Percentiles rank a stretch among this genome's conserved stretches.
Evolutionary conservation across 2,888 invertebrate genomes (phyloP).

Genomic region (Gasteruption jaculator): DNA sequence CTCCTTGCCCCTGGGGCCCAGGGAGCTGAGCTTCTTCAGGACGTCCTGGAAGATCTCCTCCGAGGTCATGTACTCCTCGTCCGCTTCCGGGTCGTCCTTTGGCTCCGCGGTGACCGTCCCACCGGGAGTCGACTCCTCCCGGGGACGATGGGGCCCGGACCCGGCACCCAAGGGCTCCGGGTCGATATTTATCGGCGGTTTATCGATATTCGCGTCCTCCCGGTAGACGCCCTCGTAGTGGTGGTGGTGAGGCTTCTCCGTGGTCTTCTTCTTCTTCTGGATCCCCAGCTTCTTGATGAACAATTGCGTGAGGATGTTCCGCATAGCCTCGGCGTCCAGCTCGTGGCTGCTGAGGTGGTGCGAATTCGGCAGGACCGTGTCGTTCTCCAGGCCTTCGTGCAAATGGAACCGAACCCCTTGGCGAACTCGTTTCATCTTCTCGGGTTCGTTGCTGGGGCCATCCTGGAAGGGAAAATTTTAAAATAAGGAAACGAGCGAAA

Average conservation of each 20-base stretch:
- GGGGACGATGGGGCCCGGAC: neutral
- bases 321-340: conserved; percentile 39
- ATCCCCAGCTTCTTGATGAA: conserved; percentile 36
- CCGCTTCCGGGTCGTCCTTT: neutral
- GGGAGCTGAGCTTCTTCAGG: conserved; percentile 55
- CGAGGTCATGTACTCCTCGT: conserved; percentile 32
- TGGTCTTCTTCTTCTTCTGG: conserved; percentile 33
- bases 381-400: conserved; percentile 39
- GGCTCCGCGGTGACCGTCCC: neutral
- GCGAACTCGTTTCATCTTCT: conserved; percentile 62
- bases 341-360: conserved; percentile 38
- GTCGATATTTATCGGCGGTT: conserved; percentile 25
- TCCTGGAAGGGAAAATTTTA: conserved; percentile 30
- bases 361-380: conserved; percentile 10
- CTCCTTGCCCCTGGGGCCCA: conserved; percentile 59
- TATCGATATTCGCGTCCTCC: conserved; percentile 38
- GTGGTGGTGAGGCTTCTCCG: conserved; percentile 33
- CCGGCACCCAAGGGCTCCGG: neutral
- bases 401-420: conserved; percentile 62
- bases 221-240: conserved; percentile 39
- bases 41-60: conserved; percentile 61
- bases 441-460: conserved; percentile 60
- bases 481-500: too few species aligned
- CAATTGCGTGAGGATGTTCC: conserved; percentile 36
- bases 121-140: neutral